Percentiles rank a stretch among this genome's conserved stretches.
These are phyloP conservation scores for Macropis europaea DNA, from an alignment of 2,888 invertebrate genomes.

Conservation along the genomic window DNA sequence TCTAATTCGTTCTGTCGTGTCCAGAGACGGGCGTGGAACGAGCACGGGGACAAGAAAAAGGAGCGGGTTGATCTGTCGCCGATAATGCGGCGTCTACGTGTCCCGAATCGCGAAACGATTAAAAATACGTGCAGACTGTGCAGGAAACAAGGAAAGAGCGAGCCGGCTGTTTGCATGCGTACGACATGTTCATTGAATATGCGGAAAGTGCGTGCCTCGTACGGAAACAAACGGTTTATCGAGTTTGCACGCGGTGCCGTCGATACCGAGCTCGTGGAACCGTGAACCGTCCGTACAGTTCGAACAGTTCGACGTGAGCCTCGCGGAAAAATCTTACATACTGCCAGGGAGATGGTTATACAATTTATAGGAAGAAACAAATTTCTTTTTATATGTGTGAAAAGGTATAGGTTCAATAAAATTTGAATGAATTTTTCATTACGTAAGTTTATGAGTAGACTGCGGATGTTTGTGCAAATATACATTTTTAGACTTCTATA, in stretches of 20 bases:
- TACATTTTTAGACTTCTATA: too few species aligned
- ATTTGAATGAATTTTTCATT: too few species aligned
- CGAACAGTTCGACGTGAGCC: too few species aligned
- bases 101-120: slow-evolving; percentile 9
- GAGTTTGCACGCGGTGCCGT: slow-evolving; percentile 11
- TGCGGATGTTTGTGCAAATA: too few species aligned
- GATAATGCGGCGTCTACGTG: slow-evolving; percentile 24
- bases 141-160: background rate
- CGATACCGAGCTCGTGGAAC: slow-evolving; percentile 6
- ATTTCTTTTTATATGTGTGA: too few species aligned
- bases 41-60: background rate
- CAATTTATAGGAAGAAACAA: too few species aligned
- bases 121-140: background rate
- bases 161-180: slow-evolving; percentile 16
- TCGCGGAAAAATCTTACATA: too few species aligned
- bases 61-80: slow-evolving; percentile 2
- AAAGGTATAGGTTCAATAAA: too few species aligned
- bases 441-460: too few species aligned
- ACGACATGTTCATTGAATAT: slow-evolving; percentile 26
- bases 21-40: background rate
- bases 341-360: too few species aligned
- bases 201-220: slow-evolving; percentile 41
- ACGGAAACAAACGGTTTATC: slow-evolving; percentile 22
- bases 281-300: slow-evolving; percentile 1
- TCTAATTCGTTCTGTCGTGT: background rate